Evolutionary conservation across 2,797 vertebrate genomes (phyloP), one percentile per base, ranked within the genome.

Genomic region (Halcyon leucocephala): DNA sequence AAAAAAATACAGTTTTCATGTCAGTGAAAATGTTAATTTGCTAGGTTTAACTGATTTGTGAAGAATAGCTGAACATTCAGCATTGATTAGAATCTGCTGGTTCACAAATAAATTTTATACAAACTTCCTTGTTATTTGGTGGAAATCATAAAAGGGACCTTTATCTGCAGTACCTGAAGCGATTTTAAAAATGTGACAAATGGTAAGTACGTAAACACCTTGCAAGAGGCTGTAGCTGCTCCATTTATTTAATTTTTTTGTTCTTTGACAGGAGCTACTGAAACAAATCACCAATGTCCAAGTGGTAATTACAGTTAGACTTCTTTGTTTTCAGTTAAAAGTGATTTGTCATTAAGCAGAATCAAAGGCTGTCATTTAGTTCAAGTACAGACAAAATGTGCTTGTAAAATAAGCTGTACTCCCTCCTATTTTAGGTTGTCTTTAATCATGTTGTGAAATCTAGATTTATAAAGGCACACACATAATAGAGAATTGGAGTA

Each of bases 311-410:
- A 84, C 11, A 42, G 77, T 86, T 82, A 77, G 73, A 60, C 13
- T 90, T 91, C 94, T 96, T 96, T 96, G 91, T 94, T 95, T 91
- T 64, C 3, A 2, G 64, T 82, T 91, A 88, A 91, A 95, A 95
- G 67, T 87, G 81, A 92, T 94, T 97, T 96, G 90, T 89, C 86
- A 93, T 95, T 90, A 92, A 70, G 51, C 52, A 90, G 78, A 93
- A 95, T 97, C 85, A 95, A 95, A 97, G 86, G 52, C 48, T 93
- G 62, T 41, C 26, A 26, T 92, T 93, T 89, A 90, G 66, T 86
- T 96, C 80, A 93, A 86, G 73, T 74, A 73, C 48, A 82, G 60
- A 85, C 67, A 77, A 92, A 97, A 89, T 57, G 60, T 67, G 12
- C 65, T 70, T 39, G 58, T 86, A 79, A 83, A 95, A 94, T 86